Evolutionary conservation across 2,888 invertebrate genomes (phyloP).

Genomic region (Drosophila recens): DNA sequence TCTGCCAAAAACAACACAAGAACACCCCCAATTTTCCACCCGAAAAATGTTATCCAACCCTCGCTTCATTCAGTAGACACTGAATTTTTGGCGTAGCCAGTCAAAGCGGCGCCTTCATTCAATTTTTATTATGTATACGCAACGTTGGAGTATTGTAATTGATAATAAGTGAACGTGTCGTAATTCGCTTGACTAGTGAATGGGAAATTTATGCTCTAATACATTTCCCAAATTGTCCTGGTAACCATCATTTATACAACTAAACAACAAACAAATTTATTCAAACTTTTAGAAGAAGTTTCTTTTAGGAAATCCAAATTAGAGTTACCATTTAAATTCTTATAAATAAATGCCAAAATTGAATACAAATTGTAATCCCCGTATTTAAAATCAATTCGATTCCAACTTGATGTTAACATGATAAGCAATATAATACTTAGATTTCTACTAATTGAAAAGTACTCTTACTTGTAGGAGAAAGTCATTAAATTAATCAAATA

Average conservation of each 20-base stretch:
- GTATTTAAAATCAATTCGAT: too few relatives aligned
- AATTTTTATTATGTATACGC: constrained; percentile 59
- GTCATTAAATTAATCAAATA: too few relatives aligned
- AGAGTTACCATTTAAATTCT: not conserved
- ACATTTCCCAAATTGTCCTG: constrained; percentile 1
- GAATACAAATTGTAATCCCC: too few relatives aligned
- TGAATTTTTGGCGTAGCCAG: constrained; percentile 45
- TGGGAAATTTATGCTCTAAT: constrained; percentile 8
- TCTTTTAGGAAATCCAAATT: not conserved
- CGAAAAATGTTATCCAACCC: constrained; percentile 21
- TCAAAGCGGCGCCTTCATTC: constrained; percentile 57
- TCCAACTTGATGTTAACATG: too few relatives aligned
- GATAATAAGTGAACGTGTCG: constrained; percentile 21
- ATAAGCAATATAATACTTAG: too few relatives aligned
- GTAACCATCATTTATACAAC: not conserved
- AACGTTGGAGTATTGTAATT: constrained; percentile 19
- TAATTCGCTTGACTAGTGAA: constrained; percentile 13
- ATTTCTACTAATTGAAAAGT: too few relatives aligned
- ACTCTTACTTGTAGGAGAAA: too few relatives aligned
- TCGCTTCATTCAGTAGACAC: constrained; percentile 25
- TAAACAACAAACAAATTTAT: not conserved
- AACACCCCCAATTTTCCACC: constrained; percentile 5
- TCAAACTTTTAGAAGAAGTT: not conserved
- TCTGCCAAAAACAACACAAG: constrained; percentile 10
- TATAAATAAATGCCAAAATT: too few relatives aligned